Evolutionary conservation across 2,113 vertebrate genomes (phyloP).

Genomic region (Mesocricetus auratus): DNA sequence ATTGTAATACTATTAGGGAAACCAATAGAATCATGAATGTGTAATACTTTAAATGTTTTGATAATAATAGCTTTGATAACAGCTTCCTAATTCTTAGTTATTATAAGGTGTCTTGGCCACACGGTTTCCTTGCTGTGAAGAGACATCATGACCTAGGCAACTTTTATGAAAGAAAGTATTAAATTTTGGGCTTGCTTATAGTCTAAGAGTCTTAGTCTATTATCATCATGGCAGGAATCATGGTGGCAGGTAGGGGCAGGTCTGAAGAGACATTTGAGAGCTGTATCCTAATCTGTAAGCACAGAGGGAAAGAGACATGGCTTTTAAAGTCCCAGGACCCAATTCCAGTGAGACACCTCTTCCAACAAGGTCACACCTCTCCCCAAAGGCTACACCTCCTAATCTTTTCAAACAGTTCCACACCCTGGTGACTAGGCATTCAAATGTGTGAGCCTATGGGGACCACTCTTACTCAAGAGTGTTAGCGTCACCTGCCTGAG

Average conservation of each 20-base stretch:
- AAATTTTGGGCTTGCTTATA: too few species aligned
- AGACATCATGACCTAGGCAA: background rate
- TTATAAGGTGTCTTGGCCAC: background rate
- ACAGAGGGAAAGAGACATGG: background rate
- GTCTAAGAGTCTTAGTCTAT: too few species aligned
- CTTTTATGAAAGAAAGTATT: background rate
- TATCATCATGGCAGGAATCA: background rate
- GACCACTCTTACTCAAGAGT: background rate
- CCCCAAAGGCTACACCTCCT: too few species aligned
- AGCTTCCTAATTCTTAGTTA: background rate
- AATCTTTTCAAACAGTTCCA: too few species aligned
- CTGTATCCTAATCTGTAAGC: background rate
- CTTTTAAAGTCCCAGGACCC: background rate
- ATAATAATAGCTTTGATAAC: background rate
- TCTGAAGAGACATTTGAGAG: background rate
- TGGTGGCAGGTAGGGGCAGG: background rate
- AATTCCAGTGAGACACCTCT: background rate
- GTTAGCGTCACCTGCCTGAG: background rate
- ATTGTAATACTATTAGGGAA: background rate
- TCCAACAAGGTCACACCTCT: background rate
- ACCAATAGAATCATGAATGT: background rate
- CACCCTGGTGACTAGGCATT: too few species aligned
- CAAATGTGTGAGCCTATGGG: background rate
- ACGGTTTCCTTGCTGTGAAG: background rate
- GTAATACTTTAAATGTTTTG: background rate